Conservation (phyloP, 2,888 invertebrate species). For the Andrena chrysosceles region DNA sequence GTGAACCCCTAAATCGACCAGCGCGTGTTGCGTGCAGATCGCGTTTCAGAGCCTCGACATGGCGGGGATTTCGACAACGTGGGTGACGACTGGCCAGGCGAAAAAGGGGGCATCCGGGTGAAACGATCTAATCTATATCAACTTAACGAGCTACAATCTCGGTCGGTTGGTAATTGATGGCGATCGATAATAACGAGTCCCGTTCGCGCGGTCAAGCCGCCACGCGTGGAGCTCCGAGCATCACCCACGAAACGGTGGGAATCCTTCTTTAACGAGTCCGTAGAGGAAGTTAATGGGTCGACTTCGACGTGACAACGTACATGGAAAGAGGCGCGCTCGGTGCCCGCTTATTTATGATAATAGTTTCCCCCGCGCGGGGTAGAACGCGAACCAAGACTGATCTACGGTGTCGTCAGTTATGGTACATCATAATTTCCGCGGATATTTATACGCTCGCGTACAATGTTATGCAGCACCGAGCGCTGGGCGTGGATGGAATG, state of each 20-base stretch:
- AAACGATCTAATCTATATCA: constrained; percentile 76
- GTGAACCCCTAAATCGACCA: background rate
- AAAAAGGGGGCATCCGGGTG: constrained; percentile 43
- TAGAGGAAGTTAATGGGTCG: constrained; percentile 77
- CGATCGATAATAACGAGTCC: constrained; percentile 73
- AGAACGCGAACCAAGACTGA: constrained; percentile 60
- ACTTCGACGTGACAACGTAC: constrained; percentile 65
- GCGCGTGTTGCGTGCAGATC: constrained; percentile 18
- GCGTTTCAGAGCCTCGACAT: constrained; percentile 16
- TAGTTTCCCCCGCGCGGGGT: constrained; percentile 48
- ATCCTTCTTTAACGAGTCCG: constrained; percentile 77
- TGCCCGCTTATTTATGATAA: constrained; percentile 66
- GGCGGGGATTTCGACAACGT: constrained; percentile 28
- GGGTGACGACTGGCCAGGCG: constrained; percentile 12
- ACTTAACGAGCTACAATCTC: constrained; percentile 76
- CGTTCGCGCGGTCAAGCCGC: constrained; percentile 30
- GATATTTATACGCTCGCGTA: constrained; percentile 65
- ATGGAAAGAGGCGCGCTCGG: constrained; percentile 46
- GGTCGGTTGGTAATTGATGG: constrained; percentile 74
- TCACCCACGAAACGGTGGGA: constrained; percentile 78
- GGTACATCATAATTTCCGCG: constrained; percentile 72
- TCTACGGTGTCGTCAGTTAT: constrained; percentile 71
- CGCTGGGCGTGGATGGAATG: constrained; percentile 70
- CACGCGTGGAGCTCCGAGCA: constrained; percentile 8
- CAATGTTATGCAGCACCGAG: constrained; percentile 61